phyloP scores from a whole-genome alignment of 2,888 invertebrate species.

The Synanthedon andrenaeformis region DNA sequence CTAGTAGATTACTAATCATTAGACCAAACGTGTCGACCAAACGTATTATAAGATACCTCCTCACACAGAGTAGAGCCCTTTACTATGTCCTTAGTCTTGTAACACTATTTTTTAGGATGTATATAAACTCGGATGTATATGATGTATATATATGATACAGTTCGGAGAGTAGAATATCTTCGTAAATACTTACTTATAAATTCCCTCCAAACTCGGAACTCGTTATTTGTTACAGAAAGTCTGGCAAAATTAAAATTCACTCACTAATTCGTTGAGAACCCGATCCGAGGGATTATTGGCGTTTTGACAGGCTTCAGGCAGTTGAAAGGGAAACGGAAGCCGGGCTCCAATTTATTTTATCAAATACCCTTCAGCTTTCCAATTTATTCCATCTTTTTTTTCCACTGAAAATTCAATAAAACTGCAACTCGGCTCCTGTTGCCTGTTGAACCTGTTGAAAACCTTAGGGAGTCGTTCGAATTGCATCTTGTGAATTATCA shows the following conservation, averaged over 20 bases:
- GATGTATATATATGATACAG: no score
- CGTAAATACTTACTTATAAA: not conserved
- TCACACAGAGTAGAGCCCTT: no score
- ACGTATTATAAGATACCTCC: no score
- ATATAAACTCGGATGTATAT: no score
- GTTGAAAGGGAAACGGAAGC: not conserved
- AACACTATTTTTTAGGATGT: no score
- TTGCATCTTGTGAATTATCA: not conserved
- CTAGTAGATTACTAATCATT: no score
- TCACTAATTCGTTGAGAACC: constrained; percentile 16
- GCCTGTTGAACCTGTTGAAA: not conserved
- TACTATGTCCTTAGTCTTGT: no score
- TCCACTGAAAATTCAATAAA: not conserved
- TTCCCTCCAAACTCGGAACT: not conserved
- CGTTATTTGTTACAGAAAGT: not conserved
- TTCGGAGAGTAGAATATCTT: no score
- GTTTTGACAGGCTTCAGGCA: constrained; percentile 25
- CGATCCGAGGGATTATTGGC: constrained; percentile 20
- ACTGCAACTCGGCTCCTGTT: not conserved
- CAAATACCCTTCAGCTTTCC: not conserved
- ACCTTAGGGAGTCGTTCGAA: not conserved
- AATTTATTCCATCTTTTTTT: not conserved
- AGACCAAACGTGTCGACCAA: no score
- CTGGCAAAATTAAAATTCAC: not conserved
- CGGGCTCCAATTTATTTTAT: not conserved